Percentiles rank a stretch among this genome's conserved stretches.
Conservation (phyloP, 2,888 invertebrate genomes). For the Drosophila bunnanda region DNA sequence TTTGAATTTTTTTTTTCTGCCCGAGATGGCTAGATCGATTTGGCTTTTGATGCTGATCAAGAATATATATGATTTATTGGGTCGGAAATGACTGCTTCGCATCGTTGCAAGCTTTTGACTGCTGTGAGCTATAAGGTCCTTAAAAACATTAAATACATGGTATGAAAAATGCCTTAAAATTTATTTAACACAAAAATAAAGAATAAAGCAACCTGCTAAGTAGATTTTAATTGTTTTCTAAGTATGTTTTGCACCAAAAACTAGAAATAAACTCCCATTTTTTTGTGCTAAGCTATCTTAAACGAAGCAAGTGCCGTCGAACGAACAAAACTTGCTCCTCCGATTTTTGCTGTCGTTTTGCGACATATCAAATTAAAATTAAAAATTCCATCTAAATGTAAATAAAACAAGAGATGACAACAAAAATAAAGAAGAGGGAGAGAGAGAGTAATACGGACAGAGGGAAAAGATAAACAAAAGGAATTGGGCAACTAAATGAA, state of each 20-base stretch:
- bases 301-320: neutral
- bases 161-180: accelerated
- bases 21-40: too few relatives aligned
- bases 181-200: neutral
- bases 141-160: neutral
- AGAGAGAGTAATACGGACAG: constrained; percentile 4
- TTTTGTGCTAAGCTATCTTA: neutral
- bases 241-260: neutral
- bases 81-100: too few relatives aligned
- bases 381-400: constrained; percentile 53
- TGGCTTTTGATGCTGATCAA: too few relatives aligned
- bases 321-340: neutral
- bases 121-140: too few relatives aligned
- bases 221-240: neutral
- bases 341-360: neutral
- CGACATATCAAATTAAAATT: constrained; percentile 60
- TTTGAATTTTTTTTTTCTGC: too few relatives aligned
- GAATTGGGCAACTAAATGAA: constrained; percentile 47
- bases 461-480: constrained; percentile 38
- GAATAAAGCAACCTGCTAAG: neutral
- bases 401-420: constrained; percentile 32
- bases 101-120: too few relatives aligned
- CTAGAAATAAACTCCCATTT: neutral
- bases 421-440: constrained; percentile 4
- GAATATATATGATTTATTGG: too few relatives aligned